Percentiles rank a stretch among this genome's conserved stretches.
Evolutionary conservation across 2,113 vertebrate genomes (phyloP).

Genomic region (Callopanchax toddi): DNA sequence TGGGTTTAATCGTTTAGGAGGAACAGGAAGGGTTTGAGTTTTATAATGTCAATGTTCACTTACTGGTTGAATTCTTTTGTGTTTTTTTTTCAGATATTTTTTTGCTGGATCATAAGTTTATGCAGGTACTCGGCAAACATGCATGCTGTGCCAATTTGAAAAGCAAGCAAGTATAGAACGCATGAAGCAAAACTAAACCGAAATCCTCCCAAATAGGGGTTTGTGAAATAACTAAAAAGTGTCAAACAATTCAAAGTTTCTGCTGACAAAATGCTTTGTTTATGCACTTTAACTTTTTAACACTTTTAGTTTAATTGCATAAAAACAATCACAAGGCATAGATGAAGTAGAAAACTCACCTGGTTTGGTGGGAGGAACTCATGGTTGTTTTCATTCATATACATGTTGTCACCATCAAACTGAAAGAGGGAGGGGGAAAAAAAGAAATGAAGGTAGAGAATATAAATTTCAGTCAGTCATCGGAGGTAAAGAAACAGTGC

Average conservation of each 20-base stretch:
- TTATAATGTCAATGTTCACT: constrained; percentile 16
- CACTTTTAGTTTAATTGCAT: no score
- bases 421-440: constrained; percentile 64
- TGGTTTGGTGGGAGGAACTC: constrained; percentile 95
- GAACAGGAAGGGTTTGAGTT: constrained; percentile 31
- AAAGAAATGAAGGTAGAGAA: constrained; percentile 39
- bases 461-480: constrained; percentile 50
- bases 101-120: constrained; percentile 18
- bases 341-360: constrained; percentile 76
- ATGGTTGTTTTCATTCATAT: constrained; percentile 96
- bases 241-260: background rate
- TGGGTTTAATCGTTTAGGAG: constrained; percentile 16
- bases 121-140: background rate
- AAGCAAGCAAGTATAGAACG: background rate
- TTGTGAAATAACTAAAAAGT: background rate
- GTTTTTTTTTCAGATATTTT: constrained; percentile 3
- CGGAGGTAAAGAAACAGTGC: constrained; percentile 36
- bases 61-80: constrained; percentile 6
- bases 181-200: no score
- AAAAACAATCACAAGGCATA: constrained; percentile 3
- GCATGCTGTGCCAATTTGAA: background rate
- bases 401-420: constrained; percentile 99
- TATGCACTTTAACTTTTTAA: background rate
- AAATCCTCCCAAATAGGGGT: no score
- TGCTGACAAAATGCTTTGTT: background rate